These are phyloP conservation scores for Boloria selene DNA, from an alignment of 2,888 invertebrate species.

Conservation along the genomic window DNA sequence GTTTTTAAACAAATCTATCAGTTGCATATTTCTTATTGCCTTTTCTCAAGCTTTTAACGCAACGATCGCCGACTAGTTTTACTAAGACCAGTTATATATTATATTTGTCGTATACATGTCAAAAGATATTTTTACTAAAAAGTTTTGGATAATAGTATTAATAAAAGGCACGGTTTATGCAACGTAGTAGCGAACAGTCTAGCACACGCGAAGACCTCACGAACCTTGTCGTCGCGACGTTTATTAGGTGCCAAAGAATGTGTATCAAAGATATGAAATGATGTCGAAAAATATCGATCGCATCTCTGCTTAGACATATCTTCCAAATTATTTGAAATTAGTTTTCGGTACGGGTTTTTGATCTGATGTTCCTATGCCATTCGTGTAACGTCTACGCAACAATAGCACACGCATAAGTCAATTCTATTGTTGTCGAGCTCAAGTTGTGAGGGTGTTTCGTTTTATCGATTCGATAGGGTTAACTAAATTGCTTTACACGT, in stretches of 20 bases:
- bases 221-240: constrained; percentile 59
- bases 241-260: constrained; percentile 80
- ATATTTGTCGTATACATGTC: constrained; percentile 39
- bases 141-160: constrained; percentile 37
- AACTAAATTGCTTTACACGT: constrained; percentile 46
- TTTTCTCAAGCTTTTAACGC: constrained; percentile 46
- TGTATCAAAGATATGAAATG: constrained; percentile 74
- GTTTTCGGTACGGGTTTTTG: constrained; percentile 78
- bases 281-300: constrained; percentile 68
- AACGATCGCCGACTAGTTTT: constrained; percentile 47
- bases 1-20: constrained; percentile 48
- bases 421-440: constrained; percentile 79
- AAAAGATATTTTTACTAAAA: constrained; percentile 40
- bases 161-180: constrained; percentile 54
- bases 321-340: constrained; percentile 75
- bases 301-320: constrained; percentile 70
- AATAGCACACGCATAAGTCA: constrained; percentile 66
- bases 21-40: constrained; percentile 71
- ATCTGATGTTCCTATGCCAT: constrained; percentile 80
- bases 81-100: constrained; percentile 48
- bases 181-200: constrained; percentile 48
- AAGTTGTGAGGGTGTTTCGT: constrained; percentile 75
- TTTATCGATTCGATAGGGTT: constrained; percentile 61
- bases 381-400: constrained; percentile 65
- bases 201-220: constrained; percentile 48